Percentiles rank a stretch among this genome's conserved stretches.
Evolutionary conservation across 2,113 vertebrate species (phyloP).

Genomic region (Urocynchramus pylzowi): DNA sequence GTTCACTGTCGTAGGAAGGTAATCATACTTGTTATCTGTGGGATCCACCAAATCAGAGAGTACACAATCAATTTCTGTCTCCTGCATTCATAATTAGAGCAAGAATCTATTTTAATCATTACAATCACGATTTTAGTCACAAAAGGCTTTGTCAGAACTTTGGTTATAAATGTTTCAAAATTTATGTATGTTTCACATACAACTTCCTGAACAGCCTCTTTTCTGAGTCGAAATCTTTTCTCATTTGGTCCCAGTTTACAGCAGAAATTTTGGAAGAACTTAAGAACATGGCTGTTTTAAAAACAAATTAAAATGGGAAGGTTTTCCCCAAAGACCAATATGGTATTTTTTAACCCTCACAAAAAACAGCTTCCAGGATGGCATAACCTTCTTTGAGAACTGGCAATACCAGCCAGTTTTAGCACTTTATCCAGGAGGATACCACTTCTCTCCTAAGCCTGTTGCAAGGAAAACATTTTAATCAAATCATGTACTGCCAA

Average conservation of each 20-base stretch:
- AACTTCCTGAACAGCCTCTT: neutral
- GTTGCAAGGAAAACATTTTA: neutral
- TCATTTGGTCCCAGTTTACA: neutral
- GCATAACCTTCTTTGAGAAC: neutral
- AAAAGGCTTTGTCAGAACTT: neutral
- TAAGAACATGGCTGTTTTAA: neutral
- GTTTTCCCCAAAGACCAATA: neutral
- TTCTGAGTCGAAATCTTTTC: neutral
- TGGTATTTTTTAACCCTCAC: neutral
- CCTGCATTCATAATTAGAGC: neutral
- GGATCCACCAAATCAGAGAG: slow-evolving; percentile 34
- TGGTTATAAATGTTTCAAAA: neutral
- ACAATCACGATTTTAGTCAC: neutral
- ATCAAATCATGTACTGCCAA: fast-evolving
- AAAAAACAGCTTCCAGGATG: neutral
- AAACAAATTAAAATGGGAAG: neutral
- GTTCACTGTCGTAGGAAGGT: slow-evolving; percentile 93
- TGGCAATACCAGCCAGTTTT: neutral
- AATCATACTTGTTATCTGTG: slow-evolving; percentile 93
- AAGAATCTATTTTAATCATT: neutral
- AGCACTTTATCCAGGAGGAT: neutral
- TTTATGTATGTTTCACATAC: neutral
- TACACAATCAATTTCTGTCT: neutral
- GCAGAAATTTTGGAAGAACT: neutral
- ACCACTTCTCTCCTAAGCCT: neutral